phyloP scores from a whole-genome alignment of 2,113 vertebrate species.

The Drymodes brunneopygia region DNA sequence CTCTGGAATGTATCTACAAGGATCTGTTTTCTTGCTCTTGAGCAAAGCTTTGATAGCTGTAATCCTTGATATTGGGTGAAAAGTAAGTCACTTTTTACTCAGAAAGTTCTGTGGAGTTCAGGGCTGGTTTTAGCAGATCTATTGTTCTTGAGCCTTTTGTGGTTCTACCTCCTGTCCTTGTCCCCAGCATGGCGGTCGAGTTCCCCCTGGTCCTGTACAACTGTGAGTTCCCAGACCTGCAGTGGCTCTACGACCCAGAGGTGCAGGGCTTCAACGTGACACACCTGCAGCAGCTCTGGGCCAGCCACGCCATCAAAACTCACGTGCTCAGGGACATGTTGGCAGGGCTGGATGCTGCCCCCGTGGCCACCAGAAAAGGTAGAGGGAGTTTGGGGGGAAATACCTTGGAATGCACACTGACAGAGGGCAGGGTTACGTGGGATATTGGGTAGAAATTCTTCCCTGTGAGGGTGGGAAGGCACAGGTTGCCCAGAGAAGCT shows the following conservation, averaged over 20 bases:
- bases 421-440: no score
- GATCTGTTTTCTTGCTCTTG: not conserved
- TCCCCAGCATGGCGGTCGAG: slow-evolving; percentile 90
- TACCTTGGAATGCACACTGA: not conserved
- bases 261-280: slow-evolving; percentile 76
- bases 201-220: slow-evolving; percentile 88
- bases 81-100: not conserved
- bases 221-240: slow-evolving; percentile 84
- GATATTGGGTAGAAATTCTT: not conserved
- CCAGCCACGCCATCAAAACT: slow-evolving; percentile 79
- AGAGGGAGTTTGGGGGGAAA: not conserved
- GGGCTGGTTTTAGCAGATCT: not conserved
- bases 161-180: not conserved
- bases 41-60: not conserved
- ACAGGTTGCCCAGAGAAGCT: not conserved
- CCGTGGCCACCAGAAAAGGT: slow-evolving; percentile 27
- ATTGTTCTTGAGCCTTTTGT: not conserved
- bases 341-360: slow-evolving; percentile 71
- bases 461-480: not conserved
- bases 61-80: not conserved
- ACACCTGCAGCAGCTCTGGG: slow-evolving; percentile 88
- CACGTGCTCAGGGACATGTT: slow-evolving; percentile 84
- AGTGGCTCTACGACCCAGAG: slow-evolving; percentile 81
- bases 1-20: not conserved
- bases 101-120: not conserved